These are phyloP conservation scores for Gallinago paraguaiae DNA, from an alignment of 2,113 vertebrate species.

Conservation along the genomic window DNA sequence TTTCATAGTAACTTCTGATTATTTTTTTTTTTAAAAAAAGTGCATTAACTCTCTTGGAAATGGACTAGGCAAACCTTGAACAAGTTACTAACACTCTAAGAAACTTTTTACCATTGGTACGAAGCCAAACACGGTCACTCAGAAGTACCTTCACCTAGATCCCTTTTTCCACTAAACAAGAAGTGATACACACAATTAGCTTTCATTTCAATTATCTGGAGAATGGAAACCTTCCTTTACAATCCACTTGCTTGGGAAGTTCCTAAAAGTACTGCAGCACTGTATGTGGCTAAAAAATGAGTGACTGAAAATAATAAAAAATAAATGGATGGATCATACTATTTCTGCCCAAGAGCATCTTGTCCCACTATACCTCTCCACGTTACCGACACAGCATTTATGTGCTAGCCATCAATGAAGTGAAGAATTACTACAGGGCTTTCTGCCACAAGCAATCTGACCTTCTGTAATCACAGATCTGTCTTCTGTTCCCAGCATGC, in stretches of 20 bases:
- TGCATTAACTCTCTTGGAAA: not conserved
- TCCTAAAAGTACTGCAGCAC: not conserved
- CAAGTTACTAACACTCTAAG: not conserved
- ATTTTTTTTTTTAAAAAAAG: not conserved
- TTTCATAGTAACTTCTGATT: not conserved
- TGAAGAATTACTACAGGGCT: not conserved
- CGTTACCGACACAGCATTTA: not conserved
- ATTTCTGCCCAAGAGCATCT: not conserved
- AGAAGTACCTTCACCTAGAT: not conserved
- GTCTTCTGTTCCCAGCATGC: not conserved
- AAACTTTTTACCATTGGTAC: not conserved
- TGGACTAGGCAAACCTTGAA: not conserved
- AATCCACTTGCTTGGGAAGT: not conserved
- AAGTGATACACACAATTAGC: not conserved
- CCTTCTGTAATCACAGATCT: not conserved
- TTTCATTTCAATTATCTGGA: not conserved
- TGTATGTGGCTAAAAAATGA: not conserved
- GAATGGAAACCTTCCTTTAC: not conserved
- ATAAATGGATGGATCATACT: not conserved
- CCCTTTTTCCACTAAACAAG: not conserved
- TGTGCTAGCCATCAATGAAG: not conserved
- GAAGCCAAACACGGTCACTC: not conserved
- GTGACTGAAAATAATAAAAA: not conserved
- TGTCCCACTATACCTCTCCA: fast-evolving
- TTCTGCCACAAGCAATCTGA: not conserved